Conservation (phyloP, 2,888 invertebrate genomes). For the Troilus luridus region DNA sequence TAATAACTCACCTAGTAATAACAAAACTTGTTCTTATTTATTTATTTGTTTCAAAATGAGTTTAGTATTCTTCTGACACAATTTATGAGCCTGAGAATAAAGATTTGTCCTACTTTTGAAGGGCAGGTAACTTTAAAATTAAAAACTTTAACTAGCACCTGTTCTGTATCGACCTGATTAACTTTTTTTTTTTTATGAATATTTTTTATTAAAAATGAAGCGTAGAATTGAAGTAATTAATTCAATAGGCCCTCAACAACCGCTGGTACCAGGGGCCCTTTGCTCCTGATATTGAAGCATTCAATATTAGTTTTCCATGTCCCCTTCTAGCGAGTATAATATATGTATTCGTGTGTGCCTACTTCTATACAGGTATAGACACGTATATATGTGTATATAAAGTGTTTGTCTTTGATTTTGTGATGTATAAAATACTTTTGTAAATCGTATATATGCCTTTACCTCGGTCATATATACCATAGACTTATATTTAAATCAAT, state of each 20-base stretch:
- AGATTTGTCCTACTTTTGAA: neutral
- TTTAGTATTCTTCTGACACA: neutral
- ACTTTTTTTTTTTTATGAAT: neutral
- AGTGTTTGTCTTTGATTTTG: too few relatives aligned
- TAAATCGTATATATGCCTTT: too few relatives aligned
- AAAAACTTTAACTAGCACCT: slow-evolving; percentile 7
- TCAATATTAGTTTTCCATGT: neutral
- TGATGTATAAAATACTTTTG: too few relatives aligned
- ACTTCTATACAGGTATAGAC: neutral
- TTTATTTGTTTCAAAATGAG: too few relatives aligned
- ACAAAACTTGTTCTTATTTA: too few relatives aligned
- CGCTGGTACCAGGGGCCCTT: neutral
- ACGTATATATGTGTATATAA: too few relatives aligned
- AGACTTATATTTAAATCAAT: too few relatives aligned
- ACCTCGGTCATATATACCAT: too few relatives aligned
- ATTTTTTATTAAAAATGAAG: neutral
- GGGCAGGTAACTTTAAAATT: neutral
- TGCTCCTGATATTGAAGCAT: neutral
- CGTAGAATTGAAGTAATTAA: neutral
- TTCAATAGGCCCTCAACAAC: neutral
- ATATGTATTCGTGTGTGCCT: neutral
- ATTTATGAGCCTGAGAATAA: neutral
- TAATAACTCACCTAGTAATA: too few relatives aligned
- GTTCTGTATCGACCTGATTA: neutral
- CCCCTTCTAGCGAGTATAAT: neutral